Percentiles rank a stretch among this genome's conserved stretches.
These are phyloP conservation scores for Mesembrinibis cayennensis DNA, from an alignment of 2,113 vertebrate species.

Conservation along the genomic window DNA sequence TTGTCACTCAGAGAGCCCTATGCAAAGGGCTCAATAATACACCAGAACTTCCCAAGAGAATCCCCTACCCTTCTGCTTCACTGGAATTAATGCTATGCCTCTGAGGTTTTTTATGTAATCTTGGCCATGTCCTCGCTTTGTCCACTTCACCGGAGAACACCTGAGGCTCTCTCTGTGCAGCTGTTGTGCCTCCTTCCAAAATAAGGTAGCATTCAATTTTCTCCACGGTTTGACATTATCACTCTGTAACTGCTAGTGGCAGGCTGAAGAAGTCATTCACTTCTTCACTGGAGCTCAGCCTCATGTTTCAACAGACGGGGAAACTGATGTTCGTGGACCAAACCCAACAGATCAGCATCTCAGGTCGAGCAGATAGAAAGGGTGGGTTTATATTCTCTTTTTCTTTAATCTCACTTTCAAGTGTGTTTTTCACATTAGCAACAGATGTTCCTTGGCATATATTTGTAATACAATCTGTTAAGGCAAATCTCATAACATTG, in stretches of 20 bases:
- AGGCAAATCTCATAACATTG: neutral
- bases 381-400: accelerated
- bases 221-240: neutral
- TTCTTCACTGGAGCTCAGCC: neutral
- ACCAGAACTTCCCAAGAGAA: neutral
- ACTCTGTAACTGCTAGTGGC: neutral
- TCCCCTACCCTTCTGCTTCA: neutral
- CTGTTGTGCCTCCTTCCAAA: neutral
- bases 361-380: neutral
- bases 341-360: neutral
- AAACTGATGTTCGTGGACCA: neutral
- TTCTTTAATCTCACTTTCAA: neutral
- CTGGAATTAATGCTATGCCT: neutral
- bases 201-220: neutral
- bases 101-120: neutral
- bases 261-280: neutral
- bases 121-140: accelerated
- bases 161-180: neutral
- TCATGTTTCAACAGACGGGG: neutral
- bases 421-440: neutral
- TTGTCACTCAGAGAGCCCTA: neutral
- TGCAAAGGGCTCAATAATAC: neutral
- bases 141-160: neutral
- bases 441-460: neutral
- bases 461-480: neutral